These are phyloP conservation scores for Notarius lentiginosus DNA, from an alignment of 2,113 vertebrate genomes.

Conservation along the genomic window DNA sequence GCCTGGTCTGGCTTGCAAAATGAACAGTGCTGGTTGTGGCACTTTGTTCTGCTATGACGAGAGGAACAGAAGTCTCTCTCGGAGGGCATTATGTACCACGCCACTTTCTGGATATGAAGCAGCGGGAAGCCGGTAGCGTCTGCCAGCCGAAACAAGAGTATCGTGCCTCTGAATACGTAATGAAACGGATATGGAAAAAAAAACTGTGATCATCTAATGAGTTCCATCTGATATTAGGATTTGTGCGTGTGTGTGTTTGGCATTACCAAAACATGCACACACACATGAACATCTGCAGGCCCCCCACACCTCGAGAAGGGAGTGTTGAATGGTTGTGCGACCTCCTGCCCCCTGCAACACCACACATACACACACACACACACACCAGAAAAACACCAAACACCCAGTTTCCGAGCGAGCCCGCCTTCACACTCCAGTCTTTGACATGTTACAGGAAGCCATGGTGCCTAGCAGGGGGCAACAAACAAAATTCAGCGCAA, in stretches of 20 bases:
- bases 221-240: slow-evolving; percentile 81
- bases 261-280: slow-evolving; percentile 78
- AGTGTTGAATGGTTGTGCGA: slow-evolving; percentile 87
- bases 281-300: slow-evolving; percentile 89
- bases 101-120: slow-evolving; percentile 65
- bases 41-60: slow-evolving; percentile 62
- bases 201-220: slow-evolving; percentile 90
- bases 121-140: slow-evolving; percentile 67
- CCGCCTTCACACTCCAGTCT: slow-evolving; percentile 94
- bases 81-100: slow-evolving; percentile 57
- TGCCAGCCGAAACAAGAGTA: slow-evolving; percentile 83
- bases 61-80: slow-evolving; percentile 64
- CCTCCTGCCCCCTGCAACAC: slow-evolving; percentile 91
- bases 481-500: slow-evolving; percentile 89
- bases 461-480: slow-evolving; percentile 84
- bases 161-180: slow-evolving; percentile 95
- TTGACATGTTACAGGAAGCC: slow-evolving; percentile 95
- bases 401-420: slow-evolving; percentile 44
- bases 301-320: slow-evolving; percentile 75
- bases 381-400: slow-evolving; percentile 49
- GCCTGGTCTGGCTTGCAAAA: slow-evolving; percentile 61
- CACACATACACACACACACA: slow-evolving; percentile 53
- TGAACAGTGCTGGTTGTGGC: slow-evolving; percentile 66
- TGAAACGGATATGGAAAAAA: slow-evolving; percentile 80
- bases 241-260: slow-evolving; percentile 64